Evolutionary conservation across 2,113 vertebrate genomes (phyloP), one percentile per base, ranked within the genome.

Genomic region (Pteruthius melanotis): DNA sequence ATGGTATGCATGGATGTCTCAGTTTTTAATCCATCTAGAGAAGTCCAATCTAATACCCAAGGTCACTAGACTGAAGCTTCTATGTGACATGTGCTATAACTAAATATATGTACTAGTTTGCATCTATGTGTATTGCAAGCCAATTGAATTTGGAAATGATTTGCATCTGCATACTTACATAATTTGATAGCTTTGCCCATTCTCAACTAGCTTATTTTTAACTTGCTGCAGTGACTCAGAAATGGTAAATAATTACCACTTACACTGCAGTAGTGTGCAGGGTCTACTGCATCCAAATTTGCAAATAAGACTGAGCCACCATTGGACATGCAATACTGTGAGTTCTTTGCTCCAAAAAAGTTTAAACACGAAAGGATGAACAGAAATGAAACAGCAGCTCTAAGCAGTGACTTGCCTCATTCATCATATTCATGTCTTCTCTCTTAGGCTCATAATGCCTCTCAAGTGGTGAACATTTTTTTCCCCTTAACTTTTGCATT

Each of bases 141-240:
- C 72, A 94, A 71, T 85, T 90, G 79, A 91, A 94, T 92, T 93
- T 95, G 70, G 53, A 95, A 94, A 93, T 90, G 14, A 77, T 82
- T 95, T 94, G 49, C 84, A 91, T 95, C 63, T 82, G 66, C 9
- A 6, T 90, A 69, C 80, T 93, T 94, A 91, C 44, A 92, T 84
- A 89, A 95, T 95, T 94, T 95, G 84, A 91, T 63, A 89, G 91
- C 26, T 65, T 95, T 95, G 16, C 66, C 75, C 26, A 39, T 60
- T 65, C n/a, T 89, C 65, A 72, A 56, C 33, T 71, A 76, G 39
- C 27, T 75, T 91, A 85, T 93, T 96, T 95, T 95, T 91, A 82
- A 65, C 74, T 82, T 61, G 26, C 27, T 61, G 49, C 26, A 91
- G 50, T 2, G 1, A 50, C 47, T 87, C 33, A 87, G 40, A 94